Conservation (phyloP, 2,888 invertebrate genomes). For the Euproctis similis region DNA sequence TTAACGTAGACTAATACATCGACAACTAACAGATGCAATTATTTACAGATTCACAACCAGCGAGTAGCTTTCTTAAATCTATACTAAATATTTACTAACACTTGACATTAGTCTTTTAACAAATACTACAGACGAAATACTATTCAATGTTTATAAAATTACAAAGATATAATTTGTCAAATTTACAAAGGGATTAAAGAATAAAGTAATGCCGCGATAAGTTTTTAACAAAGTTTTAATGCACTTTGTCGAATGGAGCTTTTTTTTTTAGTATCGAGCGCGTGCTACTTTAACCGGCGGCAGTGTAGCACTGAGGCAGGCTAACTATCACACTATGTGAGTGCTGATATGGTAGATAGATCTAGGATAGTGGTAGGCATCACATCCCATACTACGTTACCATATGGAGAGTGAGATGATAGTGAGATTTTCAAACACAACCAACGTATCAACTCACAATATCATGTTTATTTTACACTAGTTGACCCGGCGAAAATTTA, state of each 20-base stretch:
- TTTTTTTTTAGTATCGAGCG: slow-evolving; percentile 25
- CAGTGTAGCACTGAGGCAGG: slow-evolving; percentile 52
- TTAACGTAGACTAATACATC: slow-evolving; percentile 14
- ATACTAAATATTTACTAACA: too few relatives aligned
- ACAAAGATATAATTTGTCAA: slow-evolving; percentile 15
- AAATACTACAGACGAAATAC: slow-evolving; percentile 19
- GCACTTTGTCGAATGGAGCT: not conserved
- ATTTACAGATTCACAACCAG: slow-evolving; percentile 39
- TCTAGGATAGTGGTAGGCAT: slow-evolving; percentile 58
- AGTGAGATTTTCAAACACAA: slow-evolving; percentile 7
- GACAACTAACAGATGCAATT: slow-evolving; percentile 27
- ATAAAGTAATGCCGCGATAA: not conserved
- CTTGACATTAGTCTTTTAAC: too few relatives aligned
- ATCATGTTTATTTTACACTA: too few relatives aligned
- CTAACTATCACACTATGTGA: slow-evolving; percentile 51
- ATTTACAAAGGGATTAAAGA: slow-evolving; percentile 12
- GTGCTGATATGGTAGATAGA: slow-evolving; percentile 52
- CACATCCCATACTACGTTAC: slow-evolving; percentile 24
- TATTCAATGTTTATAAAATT: slow-evolving; percentile 17
- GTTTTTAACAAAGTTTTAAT: not conserved
- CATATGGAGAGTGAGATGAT: slow-evolving; percentile 13
- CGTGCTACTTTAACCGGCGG: slow-evolving; percentile 55
- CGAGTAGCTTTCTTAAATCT: slow-evolving; percentile 34
- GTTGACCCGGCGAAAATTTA: too few relatives aligned
- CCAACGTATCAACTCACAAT: too few relatives aligned